Conservation (phyloP, 2,797 vertebrate genomes). For the Holocentrus rufus region DNA sequence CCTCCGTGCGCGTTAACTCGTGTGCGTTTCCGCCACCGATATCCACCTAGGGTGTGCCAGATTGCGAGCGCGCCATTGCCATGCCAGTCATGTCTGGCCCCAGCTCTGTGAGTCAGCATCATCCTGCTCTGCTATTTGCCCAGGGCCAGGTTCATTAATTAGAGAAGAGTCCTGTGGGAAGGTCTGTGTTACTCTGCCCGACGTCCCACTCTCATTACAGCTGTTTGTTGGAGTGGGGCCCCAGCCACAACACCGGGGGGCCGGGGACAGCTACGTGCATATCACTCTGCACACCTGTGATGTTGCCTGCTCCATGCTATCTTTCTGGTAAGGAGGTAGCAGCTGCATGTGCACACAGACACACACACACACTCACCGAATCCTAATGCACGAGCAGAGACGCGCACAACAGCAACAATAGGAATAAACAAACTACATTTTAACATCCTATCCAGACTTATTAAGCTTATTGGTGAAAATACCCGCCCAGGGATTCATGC, state of each 20-base stretch:
- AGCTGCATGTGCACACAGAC: neutral
- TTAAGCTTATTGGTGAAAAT: slow-evolving; percentile 60
- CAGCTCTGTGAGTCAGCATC: slow-evolving; percentile 75
- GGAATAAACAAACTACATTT: slow-evolving; percentile 54
- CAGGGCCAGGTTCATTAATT: slow-evolving; percentile 85
- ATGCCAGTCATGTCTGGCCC: slow-evolving; percentile 74
- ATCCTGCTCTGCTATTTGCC: slow-evolving; percentile 77
- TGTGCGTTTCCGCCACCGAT: slow-evolving; percentile 35
- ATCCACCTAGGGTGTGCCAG: slow-evolving; percentile 45
- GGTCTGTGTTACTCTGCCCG: slow-evolving; percentile 75
- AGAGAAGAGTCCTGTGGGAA: slow-evolving; percentile 78
- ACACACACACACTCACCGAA: neutral
- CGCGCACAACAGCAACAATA: slow-evolving; percentile 33
- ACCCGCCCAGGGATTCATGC: slow-evolving; percentile 60
- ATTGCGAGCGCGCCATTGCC: slow-evolving; percentile 59
- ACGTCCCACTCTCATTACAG: slow-evolving; percentile 79
- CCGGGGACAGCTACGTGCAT: slow-evolving; percentile 39
- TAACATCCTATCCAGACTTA: slow-evolving; percentile 56
- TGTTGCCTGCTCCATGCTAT: neutral
- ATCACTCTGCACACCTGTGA: slow-evolving; percentile 37
- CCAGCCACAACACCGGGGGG: slow-evolving; percentile 62
- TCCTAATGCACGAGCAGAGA: slow-evolving; percentile 28
- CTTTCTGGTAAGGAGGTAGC: neutral
- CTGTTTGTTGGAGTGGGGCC: slow-evolving; percentile 73
- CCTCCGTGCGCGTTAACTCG: slow-evolving; percentile 9